A percentile compares a stretch with the other conserved stretches of the same genome.
phyloP scores from a whole-genome alignment of 2,888 invertebrate species.

The Lissocephala sabroskyi region DNA sequence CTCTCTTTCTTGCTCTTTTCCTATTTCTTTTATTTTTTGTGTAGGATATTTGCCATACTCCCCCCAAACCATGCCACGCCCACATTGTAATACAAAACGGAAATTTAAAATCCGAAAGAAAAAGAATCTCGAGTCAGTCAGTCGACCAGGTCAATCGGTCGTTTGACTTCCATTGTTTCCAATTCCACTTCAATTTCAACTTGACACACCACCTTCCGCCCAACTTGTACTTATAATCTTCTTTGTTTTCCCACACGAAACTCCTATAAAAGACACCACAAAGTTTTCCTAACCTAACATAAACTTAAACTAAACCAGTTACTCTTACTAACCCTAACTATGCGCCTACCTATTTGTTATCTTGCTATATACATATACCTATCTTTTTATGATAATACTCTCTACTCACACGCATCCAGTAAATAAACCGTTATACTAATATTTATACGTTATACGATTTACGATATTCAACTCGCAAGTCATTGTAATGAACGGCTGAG shows the following conservation, averaged over 20 bases:
- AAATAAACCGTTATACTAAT: conserved; percentile 1
- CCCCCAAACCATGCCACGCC: conserved; percentile 19
- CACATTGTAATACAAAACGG: conserved; percentile 21
- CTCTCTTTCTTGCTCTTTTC: conserved; percentile 8
- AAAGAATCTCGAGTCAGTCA: conserved; percentile 3
- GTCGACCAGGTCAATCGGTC: conserved; percentile 7
- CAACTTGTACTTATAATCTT: no score
- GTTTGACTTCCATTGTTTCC: neutral
- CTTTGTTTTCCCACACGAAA: no score
- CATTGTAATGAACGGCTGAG: conserved; percentile 31
- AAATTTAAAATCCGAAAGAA: conserved; percentile 28
- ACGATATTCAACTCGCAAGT: conserved; percentile 13
- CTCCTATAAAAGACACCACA: no score
- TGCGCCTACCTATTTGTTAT: conserved; percentile 15
- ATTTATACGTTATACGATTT: no score
- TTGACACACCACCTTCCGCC: conserved; percentile 8
- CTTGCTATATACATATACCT: conserved; percentile 13
- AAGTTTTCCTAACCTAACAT: no score
- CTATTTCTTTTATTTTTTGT: conserved; percentile 10
- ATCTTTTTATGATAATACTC: no score
- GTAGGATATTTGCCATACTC: conserved; percentile 24
- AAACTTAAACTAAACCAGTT: no score
- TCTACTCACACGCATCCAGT: conserved; percentile 16
- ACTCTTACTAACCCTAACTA: conserved; percentile 3
- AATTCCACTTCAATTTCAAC: neutral